These are phyloP conservation scores for Nephotettix cincticeps DNA, from an alignment of 1,140 invertebrate species.

Conservation along the genomic window DNA sequence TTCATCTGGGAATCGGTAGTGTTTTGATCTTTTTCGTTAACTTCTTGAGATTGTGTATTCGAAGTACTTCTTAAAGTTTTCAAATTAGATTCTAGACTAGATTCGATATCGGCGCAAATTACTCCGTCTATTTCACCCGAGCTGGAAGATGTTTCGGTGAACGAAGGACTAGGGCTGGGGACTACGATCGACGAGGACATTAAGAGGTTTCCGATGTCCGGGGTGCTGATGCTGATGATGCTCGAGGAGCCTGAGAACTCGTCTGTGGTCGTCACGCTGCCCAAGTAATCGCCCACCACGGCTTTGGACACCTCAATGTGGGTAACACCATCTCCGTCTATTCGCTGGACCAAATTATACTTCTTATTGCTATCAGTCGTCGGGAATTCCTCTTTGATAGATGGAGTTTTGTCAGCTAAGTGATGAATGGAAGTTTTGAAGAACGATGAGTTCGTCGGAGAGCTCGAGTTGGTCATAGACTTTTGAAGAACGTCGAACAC, in stretches of 20 bases:
- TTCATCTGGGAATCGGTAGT: slow-evolving; percentile 28
- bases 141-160: neutral
- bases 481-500: neutral
- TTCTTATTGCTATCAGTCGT: slow-evolving; percentile 21
- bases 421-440: neutral
- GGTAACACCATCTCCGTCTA: slow-evolving; percentile 40
- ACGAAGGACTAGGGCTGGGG: neutral
- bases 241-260: slow-evolving; percentile 33
- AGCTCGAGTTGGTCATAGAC: neutral
- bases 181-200: neutral
- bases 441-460: slow-evolving; percentile 1
- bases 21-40: neutral
- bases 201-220: slow-evolving; percentile 35
- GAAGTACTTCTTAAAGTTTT: too few species aligned
- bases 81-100: slow-evolving; percentile 2
- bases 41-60: neutral
- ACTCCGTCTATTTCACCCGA: slow-evolving; percentile 7
- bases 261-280: neutral
- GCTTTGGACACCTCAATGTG: slow-evolving; percentile 40
- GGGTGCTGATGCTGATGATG: slow-evolving; percentile 42
- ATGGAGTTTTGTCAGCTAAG: neutral
- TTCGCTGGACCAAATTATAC: slow-evolving; percentile 39
- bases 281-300: neutral
- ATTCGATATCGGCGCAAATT: slow-evolving; percentile 14
- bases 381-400: slow-evolving; percentile 3